Base-by-base conservation (phyloP, 1,140 invertebrate species). In the Latrodectus geometricus region DNA sequence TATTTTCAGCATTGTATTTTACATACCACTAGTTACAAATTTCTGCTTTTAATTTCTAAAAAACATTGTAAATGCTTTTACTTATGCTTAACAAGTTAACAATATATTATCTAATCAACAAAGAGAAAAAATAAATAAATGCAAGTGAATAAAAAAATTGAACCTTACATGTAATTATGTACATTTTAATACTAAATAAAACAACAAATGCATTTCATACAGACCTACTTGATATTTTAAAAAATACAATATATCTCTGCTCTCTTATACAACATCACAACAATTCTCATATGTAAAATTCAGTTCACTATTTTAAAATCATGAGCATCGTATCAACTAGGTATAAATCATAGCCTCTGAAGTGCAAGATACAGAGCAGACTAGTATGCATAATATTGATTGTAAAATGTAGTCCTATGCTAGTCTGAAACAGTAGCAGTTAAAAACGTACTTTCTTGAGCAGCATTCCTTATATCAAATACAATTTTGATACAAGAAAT, bases 361-460 rank as follows among this genome's bases (percentile, higher is more conserved):
- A 17, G 54, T 61, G 54, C 54, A 61, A 17, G 17, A 61, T 17
- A 61, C 54, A 61, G 11, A 8, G 17, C 54, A 61, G 54, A 61
- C 54, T 17, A 61, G 17, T 14, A 17, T 14, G 54, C 17, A 14
- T 17, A 61, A 11, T 14, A 61, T 61, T 14, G 17, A 61, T 61
- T 14, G 17, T 61, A 61, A 14, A 35, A 35, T 35, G 35, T 48
- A 75, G 49, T 5, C 50, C 73, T 61, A 61, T 61, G 54, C 54
- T 35, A 35, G 35, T 35, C 35, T 35, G 35, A 5, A 35, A 35
- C 35, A 35, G 35, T 54, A 23, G 14, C 49, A n/a, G 17, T 75
- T 54, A 75, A 75, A 75, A 75, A 52, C 50, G n/a, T 35, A 35
- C 70, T 17, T 50, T 69, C 73, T 83, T 83, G 81, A 83, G 81